Conservation (phyloP, 2,113 vertebrate species). For the Myotis brandtii region DNA sequence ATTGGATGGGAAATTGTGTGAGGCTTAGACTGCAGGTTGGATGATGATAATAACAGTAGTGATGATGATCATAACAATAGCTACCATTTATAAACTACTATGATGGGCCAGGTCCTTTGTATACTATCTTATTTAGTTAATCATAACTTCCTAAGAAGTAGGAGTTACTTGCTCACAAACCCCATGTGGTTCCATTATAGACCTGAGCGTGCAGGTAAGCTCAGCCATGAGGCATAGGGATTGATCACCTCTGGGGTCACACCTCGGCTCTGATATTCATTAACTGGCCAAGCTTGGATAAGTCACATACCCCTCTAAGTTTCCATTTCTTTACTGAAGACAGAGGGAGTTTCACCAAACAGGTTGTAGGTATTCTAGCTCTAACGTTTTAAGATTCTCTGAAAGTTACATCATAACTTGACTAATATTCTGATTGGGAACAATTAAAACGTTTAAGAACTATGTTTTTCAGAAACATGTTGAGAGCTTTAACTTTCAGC, state of each 20-base stretch:
- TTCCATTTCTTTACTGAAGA: constrained; percentile 16
- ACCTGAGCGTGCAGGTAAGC: neutral
- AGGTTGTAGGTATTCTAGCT: neutral
- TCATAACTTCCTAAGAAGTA: neutral
- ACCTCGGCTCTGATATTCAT: neutral
- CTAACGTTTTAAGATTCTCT: neutral
- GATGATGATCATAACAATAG: neutral
- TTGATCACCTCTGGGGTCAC: neutral
- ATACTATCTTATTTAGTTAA: neutral
- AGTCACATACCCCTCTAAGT: neutral
- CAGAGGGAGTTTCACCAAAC: neutral
- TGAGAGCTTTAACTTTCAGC: constrained; percentile 3
- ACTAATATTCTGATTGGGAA: neutral
- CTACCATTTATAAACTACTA: neutral
- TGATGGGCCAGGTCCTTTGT: neutral
- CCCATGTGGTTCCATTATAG: neutral
- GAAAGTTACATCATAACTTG: neutral
- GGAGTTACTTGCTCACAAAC: neutral
- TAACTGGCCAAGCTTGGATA: neutral
- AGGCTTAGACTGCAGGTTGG: neutral
- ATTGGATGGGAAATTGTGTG: neutral
- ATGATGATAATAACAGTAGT: neutral
- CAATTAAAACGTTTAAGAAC: constrained; percentile 16
- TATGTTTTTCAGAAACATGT: neutral
- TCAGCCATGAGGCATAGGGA: neutral